Conservation (phyloP, 1,140 invertebrate species). For the Apis dorsata region DNA sequence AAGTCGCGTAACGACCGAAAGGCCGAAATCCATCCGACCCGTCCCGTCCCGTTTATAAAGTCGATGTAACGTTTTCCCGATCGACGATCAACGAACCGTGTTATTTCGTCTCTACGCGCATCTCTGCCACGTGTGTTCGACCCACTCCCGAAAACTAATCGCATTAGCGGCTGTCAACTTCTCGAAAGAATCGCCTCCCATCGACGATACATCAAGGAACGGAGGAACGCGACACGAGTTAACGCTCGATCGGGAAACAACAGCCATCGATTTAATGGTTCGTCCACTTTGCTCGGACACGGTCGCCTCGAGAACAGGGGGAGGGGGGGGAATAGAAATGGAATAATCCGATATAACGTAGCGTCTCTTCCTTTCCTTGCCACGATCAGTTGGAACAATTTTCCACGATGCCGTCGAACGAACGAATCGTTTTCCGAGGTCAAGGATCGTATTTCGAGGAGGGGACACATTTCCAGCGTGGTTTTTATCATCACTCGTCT, state of each 20-base stretch:
- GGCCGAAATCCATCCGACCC: slow-evolving; percentile 51
- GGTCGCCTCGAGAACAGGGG: background rate
- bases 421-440: too few species aligned
- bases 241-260: background rate
- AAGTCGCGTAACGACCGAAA: slow-evolving; percentile 7
- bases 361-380: too few species aligned
- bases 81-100: slow-evolving; percentile 49
- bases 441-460: too few species aligned
- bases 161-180: slow-evolving; percentile 33
- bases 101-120: slow-evolving; percentile 3
- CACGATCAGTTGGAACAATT: too few species aligned
- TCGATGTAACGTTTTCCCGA: slow-evolving; percentile 21
- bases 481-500: too few species aligned
- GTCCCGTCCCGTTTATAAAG: slow-evolving; percentile 39
- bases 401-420: too few species aligned
- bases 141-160: background rate
- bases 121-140: too few species aligned
- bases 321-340: too few species aligned
- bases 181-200: slow-evolving; percentile 21
- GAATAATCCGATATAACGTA: too few species aligned
- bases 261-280: background rate
- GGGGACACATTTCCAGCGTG: too few species aligned
- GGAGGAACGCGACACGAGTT: background rate
- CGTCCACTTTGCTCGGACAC: background rate
- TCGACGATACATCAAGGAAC: background rate